phyloP scores from a whole-genome alignment of 1,140 invertebrate genomes.

The Drosophila arizonae region DNA sequence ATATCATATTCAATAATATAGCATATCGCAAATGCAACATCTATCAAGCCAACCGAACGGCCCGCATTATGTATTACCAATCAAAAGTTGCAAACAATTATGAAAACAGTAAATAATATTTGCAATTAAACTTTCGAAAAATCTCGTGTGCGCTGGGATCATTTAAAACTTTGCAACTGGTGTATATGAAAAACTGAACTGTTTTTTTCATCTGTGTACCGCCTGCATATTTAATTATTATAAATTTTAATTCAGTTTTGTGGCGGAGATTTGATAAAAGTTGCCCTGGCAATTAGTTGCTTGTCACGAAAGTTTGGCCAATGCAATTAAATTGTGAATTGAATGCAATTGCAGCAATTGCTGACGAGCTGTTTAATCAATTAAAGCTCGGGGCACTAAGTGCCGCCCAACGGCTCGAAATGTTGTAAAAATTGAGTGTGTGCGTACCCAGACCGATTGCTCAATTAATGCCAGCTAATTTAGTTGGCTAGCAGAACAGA shows the following conservation, averaged over 20 bases:
- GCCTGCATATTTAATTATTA: conserved; percentile 48
- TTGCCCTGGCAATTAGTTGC: conserved; percentile 58
- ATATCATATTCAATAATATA: too few relatives aligned
- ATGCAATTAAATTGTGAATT: conserved; percentile 69
- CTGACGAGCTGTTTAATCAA: conserved; percentile 56
- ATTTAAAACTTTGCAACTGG: conserved; percentile 26
- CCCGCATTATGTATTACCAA: not conserved
- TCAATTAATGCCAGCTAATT: conserved; percentile 72
- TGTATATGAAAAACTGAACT: too few relatives aligned
- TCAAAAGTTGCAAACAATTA: conserved; percentile 30
- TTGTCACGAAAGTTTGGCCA: conserved; percentile 63
- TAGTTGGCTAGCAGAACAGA: conserved; percentile 44
- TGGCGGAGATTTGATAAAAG: conserved; percentile 37
- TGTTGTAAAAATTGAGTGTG: not conserved
- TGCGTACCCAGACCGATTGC: conserved; percentile 36
- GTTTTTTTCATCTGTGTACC: too few relatives aligned
- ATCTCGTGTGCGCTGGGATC: not conserved
- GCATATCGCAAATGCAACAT: too few relatives aligned
- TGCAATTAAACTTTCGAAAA: conserved; percentile 67
- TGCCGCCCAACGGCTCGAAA: not conserved
- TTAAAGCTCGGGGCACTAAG: conserved; percentile 22
- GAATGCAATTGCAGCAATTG: conserved; percentile 14
- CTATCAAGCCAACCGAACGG: too few relatives aligned
- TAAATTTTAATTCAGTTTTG: conserved; percentile 67
- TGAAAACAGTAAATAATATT: conserved; percentile 56